Evolutionary conservation across 2,888 invertebrate genomes (phyloP).

Genomic region (Odontocolon sp.): DNA sequence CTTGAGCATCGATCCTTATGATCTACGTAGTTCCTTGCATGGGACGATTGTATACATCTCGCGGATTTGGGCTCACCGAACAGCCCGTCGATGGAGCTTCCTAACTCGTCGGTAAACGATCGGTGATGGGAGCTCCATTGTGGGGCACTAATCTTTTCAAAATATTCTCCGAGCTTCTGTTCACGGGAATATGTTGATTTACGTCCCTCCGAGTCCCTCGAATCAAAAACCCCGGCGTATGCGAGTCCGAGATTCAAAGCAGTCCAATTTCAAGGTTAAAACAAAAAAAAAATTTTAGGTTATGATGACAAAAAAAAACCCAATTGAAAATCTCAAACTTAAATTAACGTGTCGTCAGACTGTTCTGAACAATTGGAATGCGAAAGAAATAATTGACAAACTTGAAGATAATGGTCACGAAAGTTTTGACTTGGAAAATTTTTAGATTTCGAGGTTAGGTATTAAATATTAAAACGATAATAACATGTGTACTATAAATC

Average conservation of each 20-base stretch:
- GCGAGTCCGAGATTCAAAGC: slow-evolving; percentile 75
- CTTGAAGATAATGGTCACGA: background rate
- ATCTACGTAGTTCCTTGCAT: slow-evolving; percentile 41
- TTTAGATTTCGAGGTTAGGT: background rate
- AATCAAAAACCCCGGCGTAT: slow-evolving; percentile 70
- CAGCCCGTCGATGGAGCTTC: slow-evolving; percentile 66
- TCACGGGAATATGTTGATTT: slow-evolving; percentile 76
- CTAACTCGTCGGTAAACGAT: slow-evolving; percentile 19
- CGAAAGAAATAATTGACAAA: background rate
- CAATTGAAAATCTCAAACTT: background rate
- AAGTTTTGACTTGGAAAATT: slow-evolving; percentile 20
- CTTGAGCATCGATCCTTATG: background rate
- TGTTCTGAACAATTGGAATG: background rate
- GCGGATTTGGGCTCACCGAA: slow-evolving; percentile 70
- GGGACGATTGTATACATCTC: slow-evolving; percentile 32
- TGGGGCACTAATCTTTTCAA: slow-evolving; percentile 76
- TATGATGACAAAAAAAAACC: slow-evolving; percentile 13
- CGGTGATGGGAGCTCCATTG: slow-evolving; percentile 62
- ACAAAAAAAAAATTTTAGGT: slow-evolving; percentile 7
- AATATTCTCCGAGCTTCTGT: slow-evolving; percentile 77
- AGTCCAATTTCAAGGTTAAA: slow-evolving; percentile 56
- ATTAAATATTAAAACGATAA: slow-evolving; percentile 7
- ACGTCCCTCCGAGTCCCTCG: slow-evolving; percentile 66
- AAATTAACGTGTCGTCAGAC: background rate
- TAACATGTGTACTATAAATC: slow-evolving; percentile 46